A percentile compares a stretch with the other conserved stretches of the same genome.
These are phyloP conservation scores for Luffia ferchaultella DNA, from an alignment of 2,888 invertebrate genomes.

Conservation along the genomic window DNA sequence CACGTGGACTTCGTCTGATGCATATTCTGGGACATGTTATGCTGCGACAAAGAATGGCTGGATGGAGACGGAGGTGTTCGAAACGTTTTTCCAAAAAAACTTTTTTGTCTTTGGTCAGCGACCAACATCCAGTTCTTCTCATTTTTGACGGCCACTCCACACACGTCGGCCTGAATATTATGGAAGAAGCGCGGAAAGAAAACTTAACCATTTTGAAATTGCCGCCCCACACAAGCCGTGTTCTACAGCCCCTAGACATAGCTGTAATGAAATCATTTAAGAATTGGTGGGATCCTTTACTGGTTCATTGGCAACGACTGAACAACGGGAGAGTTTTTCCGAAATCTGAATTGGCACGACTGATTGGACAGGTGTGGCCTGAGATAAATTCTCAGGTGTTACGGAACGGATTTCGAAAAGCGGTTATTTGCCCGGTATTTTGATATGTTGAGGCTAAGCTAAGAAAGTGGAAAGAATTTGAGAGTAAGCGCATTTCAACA, in stretches of 20 bases:
- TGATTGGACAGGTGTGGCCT: constrained; percentile 18
- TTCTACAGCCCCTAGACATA: constrained; percentile 8
- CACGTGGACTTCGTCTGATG: constrained; percentile 18
- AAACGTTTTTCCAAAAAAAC: constrained; percentile 18
- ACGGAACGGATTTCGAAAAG: constrained; percentile 19
- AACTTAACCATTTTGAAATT: constrained; percentile 9
- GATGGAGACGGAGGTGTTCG: constrained; percentile 9
- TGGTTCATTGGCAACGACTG: constrained; percentile 13
- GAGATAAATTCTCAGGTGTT: constrained; percentile 14
- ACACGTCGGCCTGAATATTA: constrained; percentile 3
- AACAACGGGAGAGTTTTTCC: constrained; percentile 12
- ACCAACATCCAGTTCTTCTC: constrained; percentile 12
- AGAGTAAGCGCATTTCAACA: too few species aligned
- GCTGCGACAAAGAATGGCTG: constrained; percentile 13
- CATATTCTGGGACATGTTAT: constrained; percentile 17
- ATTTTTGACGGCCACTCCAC: constrained; percentile 12
- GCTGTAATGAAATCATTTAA: constrained; percentile 15
- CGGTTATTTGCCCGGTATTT: constrained; percentile 20
- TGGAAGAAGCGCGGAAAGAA: constrained; percentile 4
- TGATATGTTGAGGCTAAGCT: too few species aligned
- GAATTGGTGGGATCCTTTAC: constrained; percentile 10
- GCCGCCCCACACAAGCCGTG: constrained; percentile 12
- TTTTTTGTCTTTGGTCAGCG: constrained; percentile 11
- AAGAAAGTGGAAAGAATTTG: too few species aligned
- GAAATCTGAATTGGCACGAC: constrained; percentile 18